These are phyloP conservation scores for Orchestia grillus DNA, from an alignment of 1,140 invertebrate genomes.

Conservation along the genomic window DNA sequence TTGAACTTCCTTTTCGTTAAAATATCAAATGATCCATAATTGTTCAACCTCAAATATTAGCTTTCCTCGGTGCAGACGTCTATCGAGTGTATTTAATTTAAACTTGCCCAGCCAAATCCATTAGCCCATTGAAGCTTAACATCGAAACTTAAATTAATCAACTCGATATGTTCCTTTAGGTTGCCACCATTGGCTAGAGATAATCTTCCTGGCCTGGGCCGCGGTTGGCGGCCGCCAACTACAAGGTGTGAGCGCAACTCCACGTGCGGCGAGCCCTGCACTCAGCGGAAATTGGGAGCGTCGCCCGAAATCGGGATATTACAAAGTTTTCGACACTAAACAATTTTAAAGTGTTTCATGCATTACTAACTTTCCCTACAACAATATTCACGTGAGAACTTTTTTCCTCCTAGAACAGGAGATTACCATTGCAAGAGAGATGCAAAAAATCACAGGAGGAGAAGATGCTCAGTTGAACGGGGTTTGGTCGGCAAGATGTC, in stretches of 20 bases:
- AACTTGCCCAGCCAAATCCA: not conserved
- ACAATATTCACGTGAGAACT: not conserved
- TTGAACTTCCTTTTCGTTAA: not conserved
- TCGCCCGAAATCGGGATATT: no score
- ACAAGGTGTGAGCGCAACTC: no score
- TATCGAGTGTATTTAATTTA: no score
- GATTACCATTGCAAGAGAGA: not conserved
- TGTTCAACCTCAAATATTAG: no score
- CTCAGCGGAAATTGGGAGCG: no score
- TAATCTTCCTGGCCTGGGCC: not conserved
- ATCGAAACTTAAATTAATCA: not conserved
- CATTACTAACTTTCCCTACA: not conserved
- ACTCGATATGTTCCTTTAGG: not conserved
- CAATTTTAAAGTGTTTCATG: no score
- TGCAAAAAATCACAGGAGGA: not conserved
- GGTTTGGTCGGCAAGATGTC: not conserved
- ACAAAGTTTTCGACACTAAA: no score
- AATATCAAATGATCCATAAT: no score
- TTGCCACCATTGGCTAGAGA: not conserved
- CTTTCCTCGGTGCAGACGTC: no score
- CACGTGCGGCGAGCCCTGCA: no score
- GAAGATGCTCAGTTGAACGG: not conserved
- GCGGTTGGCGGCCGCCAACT: no score
- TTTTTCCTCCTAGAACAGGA: not conserved
- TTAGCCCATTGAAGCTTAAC: not conserved